These are phyloP conservation scores for Orthonevra nobilis DNA, from an alignment of 2,888 invertebrate species.

Conservation along the genomic window DNA sequence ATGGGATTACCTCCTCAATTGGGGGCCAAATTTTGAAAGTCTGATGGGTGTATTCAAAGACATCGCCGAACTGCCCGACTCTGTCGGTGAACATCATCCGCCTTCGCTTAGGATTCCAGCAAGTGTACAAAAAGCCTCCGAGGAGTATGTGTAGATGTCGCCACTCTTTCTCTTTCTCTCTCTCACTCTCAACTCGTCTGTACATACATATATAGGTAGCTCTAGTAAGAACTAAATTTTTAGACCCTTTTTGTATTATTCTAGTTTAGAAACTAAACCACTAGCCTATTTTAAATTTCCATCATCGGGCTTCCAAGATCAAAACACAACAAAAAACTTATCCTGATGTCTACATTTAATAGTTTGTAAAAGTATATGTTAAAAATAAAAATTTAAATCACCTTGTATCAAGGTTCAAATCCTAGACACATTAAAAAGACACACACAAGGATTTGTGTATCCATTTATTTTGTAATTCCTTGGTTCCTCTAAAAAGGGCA, in stretches of 20 bases:
- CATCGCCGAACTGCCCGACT: conserved; percentile 95
- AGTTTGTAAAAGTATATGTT: conserved; percentile 23
- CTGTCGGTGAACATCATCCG: conserved; percentile 87
- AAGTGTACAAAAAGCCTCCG: conserved; percentile 91
- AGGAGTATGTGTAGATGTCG: conserved; percentile 88
- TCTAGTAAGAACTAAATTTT: conserved; percentile 20
- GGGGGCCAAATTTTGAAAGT: conserved; percentile 98
- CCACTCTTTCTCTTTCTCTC: too few relatives aligned
- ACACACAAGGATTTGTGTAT: conserved; percentile 70
- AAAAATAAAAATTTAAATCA: conserved; percentile 72
- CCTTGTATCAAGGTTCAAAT: conserved; percentile 80
- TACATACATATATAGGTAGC: conserved; percentile 29
- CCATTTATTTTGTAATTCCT: conserved; percentile 40
- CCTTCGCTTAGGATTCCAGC: conserved; percentile 88
- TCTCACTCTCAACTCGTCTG: too few relatives aligned
- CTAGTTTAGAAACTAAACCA: conserved; percentile 40
- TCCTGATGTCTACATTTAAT: conserved; percentile 41
- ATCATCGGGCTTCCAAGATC: conserved; percentile 52
- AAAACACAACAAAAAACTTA: conserved; percentile 43
- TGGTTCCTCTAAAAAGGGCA: conserved; percentile 25
- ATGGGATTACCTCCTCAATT: conserved; percentile 96
- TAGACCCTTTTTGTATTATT: conserved; percentile 61
- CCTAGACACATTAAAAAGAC: conserved; percentile 70
- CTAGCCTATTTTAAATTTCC: conserved; percentile 19
- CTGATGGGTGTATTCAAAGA: conserved; percentile 97